A percentile compares a stretch with the other conserved stretches of the same genome.
These are phyloP conservation scores for Minunthozetes semirufus DNA, from an alignment of 2,888 invertebrate species.

Conservation along the genomic window DNA sequence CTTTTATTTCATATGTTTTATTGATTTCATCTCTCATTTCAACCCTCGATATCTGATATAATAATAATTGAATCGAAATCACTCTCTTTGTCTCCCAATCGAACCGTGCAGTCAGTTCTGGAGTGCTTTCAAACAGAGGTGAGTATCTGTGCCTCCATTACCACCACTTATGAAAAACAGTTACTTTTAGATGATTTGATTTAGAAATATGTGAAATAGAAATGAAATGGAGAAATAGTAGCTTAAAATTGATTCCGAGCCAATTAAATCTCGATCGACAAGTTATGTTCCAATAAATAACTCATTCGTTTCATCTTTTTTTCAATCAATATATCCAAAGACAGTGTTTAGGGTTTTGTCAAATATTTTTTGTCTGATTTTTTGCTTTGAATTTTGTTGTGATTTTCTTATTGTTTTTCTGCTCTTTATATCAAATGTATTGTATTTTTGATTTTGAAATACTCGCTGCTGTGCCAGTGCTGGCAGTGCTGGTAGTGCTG, in stretches of 20 bases:
- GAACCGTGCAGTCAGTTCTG: conserved; percentile 75
- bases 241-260: not conserved
- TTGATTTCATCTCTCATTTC: not conserved
- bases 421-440: not conserved
- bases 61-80: conserved; percentile 3
- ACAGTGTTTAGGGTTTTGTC: not conserved
- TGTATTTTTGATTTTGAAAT: not conserved
- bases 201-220: not conserved
- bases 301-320: not conserved
- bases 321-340: not conserved
- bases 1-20: too few relatives aligned
- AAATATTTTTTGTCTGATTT: not conserved
- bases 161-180: not conserved
- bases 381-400: not conserved
- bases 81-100: not conserved
- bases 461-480: conserved; percentile 21
- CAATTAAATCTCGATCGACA: not conserved
- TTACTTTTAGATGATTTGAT: not conserved
- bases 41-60: not conserved
- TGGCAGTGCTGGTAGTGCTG: too few relatives aligned
- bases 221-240: conserved; percentile 18
- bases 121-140: conserved; percentile 99
- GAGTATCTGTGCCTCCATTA: conserved; percentile 54
- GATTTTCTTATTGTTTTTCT: not conserved
- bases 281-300: conserved; percentile 32